Evolutionary conservation across 1,140 invertebrate species (phyloP).

Genomic region (Hermetia illucens): DNA sequence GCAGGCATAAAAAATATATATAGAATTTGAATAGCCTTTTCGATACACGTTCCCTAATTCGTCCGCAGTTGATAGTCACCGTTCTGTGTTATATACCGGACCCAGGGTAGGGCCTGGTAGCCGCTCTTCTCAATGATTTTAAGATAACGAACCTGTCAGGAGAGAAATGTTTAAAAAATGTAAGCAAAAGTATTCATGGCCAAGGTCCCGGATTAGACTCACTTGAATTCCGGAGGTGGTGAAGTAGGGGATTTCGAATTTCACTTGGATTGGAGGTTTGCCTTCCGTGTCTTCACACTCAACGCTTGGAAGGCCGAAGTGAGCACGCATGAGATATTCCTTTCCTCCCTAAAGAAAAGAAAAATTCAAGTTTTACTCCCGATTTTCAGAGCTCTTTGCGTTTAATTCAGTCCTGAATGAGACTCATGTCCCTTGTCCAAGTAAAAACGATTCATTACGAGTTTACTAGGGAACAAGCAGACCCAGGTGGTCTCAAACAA

Average conservation of each 20-base stretch:
- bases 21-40: too few species aligned
- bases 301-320: constrained; percentile 97
- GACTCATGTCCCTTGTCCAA: too few species aligned
- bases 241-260: constrained; percentile 99
- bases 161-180: not conserved
- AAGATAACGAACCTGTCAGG: constrained; percentile 67
- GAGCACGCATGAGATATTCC: constrained; percentile 97
- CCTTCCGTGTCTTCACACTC: constrained; percentile 91
- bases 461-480: too few species aligned
- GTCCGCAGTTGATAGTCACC: constrained; percentile 98
- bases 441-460: too few species aligned
- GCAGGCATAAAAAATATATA: too few species aligned
- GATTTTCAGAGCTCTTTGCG: too few species aligned
- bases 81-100: constrained; percentile 98
- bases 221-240: constrained; percentile 98
- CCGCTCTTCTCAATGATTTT: constrained; percentile 99
- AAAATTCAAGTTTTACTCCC: too few species aligned
- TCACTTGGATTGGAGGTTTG: constrained; percentile 95
- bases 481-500: too few species aligned
- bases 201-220: constrained; percentile 5
- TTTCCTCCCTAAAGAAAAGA: constrained; percentile 62
- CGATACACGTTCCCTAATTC: too few species aligned
- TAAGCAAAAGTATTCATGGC: not conserved
- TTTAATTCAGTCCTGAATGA: too few species aligned
- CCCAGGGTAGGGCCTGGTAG: constrained; percentile 98